Conservation (phyloP, 2,797 vertebrate genomes). For the Acrossocheilus fasciatus region DNA sequence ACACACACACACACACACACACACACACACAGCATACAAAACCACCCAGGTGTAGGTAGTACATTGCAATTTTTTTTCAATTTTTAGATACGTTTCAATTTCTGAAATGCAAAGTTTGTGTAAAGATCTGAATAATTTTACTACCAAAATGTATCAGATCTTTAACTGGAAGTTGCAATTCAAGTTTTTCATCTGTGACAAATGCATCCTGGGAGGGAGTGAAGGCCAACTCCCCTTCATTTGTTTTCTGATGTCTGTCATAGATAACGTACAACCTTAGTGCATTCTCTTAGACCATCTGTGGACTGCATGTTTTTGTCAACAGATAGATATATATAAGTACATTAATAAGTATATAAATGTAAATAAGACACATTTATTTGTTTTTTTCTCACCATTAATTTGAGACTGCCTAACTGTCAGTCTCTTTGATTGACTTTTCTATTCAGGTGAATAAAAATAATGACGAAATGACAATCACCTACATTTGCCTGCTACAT, state of each 20-base stretch:
- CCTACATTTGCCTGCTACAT: background rate
- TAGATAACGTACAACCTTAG: background rate
- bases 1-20: slow-evolving; percentile 11
- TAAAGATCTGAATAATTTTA: background rate
- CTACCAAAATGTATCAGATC: background rate
- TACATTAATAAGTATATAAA: background rate
- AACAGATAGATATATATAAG: background rate
- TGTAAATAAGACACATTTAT: no score
- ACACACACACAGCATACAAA: background rate
- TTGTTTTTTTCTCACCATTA: background rate
- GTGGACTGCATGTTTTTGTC: background rate
- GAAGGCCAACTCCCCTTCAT: background rate
- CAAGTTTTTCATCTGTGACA: background rate
- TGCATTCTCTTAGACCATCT: background rate
- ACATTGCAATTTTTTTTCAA: background rate
- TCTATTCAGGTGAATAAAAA: background rate
- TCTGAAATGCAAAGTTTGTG: background rate
- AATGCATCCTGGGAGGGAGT: background rate
- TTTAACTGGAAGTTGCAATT: background rate
- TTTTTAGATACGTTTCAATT: background rate
- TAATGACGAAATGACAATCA: background rate
- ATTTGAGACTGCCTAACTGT: background rate
- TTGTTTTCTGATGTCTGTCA: slow-evolving; percentile 25
- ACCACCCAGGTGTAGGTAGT: background rate
- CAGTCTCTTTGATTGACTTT: background rate